Base-by-base conservation (phyloP, 2,113 vertebrate species). In the Siphamia tubifer region DNA sequence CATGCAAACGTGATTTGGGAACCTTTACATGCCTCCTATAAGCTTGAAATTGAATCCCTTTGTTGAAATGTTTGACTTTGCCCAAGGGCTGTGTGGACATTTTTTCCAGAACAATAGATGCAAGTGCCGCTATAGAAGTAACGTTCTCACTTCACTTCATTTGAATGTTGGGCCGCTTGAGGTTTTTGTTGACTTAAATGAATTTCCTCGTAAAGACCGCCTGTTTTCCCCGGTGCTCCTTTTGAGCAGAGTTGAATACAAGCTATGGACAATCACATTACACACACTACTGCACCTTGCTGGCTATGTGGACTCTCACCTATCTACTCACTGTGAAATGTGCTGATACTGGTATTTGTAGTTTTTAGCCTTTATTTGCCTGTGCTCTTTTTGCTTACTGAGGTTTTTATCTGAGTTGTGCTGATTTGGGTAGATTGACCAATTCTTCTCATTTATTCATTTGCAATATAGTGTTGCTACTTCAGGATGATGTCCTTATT, bases 181-280 rank as follows among this genome's bases (percentile, higher is more conserved):
- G 60, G 31, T 54, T 74, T 75, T 68, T 47, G 58, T 63, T 60
- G 47, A 48, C 48, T 82, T 68, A 32, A 70, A 64, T 73, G 70
- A 27, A 32, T 80, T 81, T 84, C 51, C 61, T 68, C 48, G 68
- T 68, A 54, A 49, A 66, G 42, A 15, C 35, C 6, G 38, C 58
- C 51, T 16, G 20, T 75, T 77, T 73, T 45, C 39, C 47, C 53
- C 61, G 3, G 44, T 47, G 53, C 55, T 42, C 17, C 68, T 35
- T 34, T 8, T 2, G 43, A 68, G 65, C 34, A 38, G 55, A 20
- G 35, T 38, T 53, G 56, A 79, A 83, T 79, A 51, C 55, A 75
- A 85, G 77, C 66, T 73, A 77, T 77, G 71, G 74, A 84, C 77
- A 83, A 79, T 86, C 79, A 72, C 70, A 82, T 82, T 78, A 75